phyloP scores from a whole-genome alignment of 2,113 vertebrate species.

The Salminus brasiliensis region DNA sequence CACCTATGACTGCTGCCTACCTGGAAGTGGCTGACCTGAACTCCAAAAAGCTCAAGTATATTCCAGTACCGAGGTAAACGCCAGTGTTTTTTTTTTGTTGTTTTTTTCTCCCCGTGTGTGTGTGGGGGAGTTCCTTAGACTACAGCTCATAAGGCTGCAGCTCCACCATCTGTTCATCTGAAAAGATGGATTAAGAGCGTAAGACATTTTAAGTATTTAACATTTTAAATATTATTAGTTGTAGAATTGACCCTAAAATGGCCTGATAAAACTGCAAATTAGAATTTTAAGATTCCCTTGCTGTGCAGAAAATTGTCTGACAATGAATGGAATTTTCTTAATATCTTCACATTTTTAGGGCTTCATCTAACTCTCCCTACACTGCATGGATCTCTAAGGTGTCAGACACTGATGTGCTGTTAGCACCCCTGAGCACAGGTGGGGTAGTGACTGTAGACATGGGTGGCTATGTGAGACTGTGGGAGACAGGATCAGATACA shows the following conservation, averaged over 20 bases:
- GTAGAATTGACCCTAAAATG: no score
- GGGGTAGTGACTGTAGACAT: constrained; percentile 90
- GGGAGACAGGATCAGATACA: constrained; percentile 90
- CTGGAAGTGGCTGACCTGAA: constrained; percentile 94
- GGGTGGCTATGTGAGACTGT: constrained; percentile 87
- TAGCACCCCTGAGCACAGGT: constrained; percentile 79
- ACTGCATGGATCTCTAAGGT: constrained; percentile 90
- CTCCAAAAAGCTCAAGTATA: constrained; percentile 93
- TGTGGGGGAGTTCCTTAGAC: no score
- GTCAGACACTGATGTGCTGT: constrained; percentile 84
- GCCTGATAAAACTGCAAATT: neutral
- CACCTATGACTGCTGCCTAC: constrained; percentile 85
- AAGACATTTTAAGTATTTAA: neutral
- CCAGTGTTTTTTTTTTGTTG: neutral
- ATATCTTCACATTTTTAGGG: constrained; percentile 71
- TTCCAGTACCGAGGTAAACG: constrained; percentile 90
- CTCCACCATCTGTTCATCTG: constrained; percentile 45
- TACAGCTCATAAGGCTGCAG: constrained; percentile 39
- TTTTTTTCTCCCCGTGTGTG: no score
- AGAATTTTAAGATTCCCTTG: neutral
- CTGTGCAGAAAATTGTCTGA: neutral
- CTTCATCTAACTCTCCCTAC: constrained; percentile 82
- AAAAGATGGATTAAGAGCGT: neutral
- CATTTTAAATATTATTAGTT: no score
- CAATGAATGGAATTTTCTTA: neutral